Conservation (phyloP, 2,113 vertebrate genomes). For the Crotophaga sulcirostris region DNA sequence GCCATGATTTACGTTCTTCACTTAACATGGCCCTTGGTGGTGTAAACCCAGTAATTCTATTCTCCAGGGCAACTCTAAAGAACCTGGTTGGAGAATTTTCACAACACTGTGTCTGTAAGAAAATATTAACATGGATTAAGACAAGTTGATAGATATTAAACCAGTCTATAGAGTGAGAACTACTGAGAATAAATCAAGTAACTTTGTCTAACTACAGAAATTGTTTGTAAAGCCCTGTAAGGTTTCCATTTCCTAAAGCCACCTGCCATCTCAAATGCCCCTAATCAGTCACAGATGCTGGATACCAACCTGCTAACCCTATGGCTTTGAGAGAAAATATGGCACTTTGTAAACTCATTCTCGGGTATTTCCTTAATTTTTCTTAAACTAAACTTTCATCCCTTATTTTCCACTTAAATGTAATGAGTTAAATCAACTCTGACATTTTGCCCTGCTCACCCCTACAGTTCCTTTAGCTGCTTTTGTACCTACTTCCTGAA, state of each 20-base stretch:
- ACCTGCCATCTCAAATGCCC: slow-evolving; percentile 79
- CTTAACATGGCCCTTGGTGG: slow-evolving; percentile 18
- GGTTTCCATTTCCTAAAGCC: slow-evolving; percentile 76
- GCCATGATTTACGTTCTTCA: slow-evolving; percentile 58
- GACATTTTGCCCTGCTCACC: slow-evolving; percentile 69
- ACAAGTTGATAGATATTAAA: slow-evolving; percentile 66
- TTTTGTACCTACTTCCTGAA: slow-evolving; percentile 55
- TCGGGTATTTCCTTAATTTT: slow-evolving; percentile 77
- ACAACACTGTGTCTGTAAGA: slow-evolving; percentile 37
- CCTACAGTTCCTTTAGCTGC: slow-evolving; percentile 49
- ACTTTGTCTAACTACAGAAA: slow-evolving; percentile 68
- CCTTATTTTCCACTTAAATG: slow-evolving; percentile 77
- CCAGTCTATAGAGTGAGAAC: slow-evolving; percentile 39
- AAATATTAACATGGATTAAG: slow-evolving; percentile 61
- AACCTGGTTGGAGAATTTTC: slow-evolving; percentile 53
- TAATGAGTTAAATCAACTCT: slow-evolving; percentile 76
- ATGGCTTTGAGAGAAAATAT: slow-evolving; percentile 75
- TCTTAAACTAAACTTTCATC: slow-evolving; percentile 75
- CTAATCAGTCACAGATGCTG: slow-evolving; percentile 78
- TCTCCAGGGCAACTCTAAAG: slow-evolving; percentile 40
- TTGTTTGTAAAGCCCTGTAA: slow-evolving; percentile 75
- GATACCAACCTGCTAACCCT: slow-evolving; percentile 76
- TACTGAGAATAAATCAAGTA: slow-evolving; percentile 63
- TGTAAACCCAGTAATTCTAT: slow-evolving; percentile 55
- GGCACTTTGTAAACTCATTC: slow-evolving; percentile 78